phyloP scores from a whole-genome alignment of 2,888 invertebrate genomes.

The Uloborus plumipes region DNA sequence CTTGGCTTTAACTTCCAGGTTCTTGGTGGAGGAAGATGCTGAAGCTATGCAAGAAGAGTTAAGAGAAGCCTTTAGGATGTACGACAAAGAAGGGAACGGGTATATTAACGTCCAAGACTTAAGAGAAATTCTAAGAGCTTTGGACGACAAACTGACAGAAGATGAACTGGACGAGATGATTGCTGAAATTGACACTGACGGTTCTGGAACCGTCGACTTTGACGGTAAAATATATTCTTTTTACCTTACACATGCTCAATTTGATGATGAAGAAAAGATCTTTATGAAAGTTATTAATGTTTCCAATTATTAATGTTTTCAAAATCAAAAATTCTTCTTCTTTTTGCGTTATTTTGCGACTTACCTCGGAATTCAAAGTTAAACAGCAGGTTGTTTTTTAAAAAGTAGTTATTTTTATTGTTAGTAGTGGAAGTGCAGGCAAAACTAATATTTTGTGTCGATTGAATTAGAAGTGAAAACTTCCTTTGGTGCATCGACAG shows the following conservation, averaged over 20 bases:
- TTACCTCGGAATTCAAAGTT: too few species aligned
- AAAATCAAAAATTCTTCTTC: not conserved
- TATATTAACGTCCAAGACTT: conserved; percentile 72
- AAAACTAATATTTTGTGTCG: too few species aligned
- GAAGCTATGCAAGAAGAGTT: conserved; percentile 98
- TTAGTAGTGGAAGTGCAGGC: too few species aligned
- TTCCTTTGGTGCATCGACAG: too few species aligned
- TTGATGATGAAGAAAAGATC: not conserved
- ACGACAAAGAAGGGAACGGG: conserved; percentile 88
- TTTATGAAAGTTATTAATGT: too few species aligned
- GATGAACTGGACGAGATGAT: conserved; percentile 76
- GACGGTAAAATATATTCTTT: conserved; percentile 76
- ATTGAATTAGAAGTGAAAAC: too few species aligned
- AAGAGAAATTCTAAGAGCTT: conserved; percentile 74
- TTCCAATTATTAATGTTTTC: not conserved
- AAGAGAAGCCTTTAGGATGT: conserved; percentile 97
- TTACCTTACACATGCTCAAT: not conserved
- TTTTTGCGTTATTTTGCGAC: too few species aligned
- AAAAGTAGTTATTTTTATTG: too few species aligned
- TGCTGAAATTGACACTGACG: conserved; percentile 75
- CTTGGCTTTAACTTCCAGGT: conserved; percentile 94
- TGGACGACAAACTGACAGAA: conserved; percentile 75
- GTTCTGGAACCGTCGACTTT: conserved; percentile 97
- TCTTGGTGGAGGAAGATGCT: conserved; percentile 97
- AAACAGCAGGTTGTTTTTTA: too few species aligned